Base-by-base conservation (phyloP, 2,113 vertebrate species). In the Cervus canadensis region DNA sequence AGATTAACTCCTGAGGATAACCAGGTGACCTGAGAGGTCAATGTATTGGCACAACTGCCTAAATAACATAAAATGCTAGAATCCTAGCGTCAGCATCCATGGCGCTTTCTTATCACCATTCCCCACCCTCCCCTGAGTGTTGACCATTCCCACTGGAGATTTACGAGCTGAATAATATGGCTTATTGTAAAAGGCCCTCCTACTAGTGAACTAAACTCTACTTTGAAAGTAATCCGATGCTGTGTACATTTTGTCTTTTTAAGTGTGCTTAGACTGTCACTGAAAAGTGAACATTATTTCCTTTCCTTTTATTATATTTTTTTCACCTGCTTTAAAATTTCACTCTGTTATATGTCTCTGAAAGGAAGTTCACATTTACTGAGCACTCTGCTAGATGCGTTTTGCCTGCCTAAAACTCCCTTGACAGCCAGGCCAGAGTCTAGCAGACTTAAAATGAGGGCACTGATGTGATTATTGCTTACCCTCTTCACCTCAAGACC, bases 281-380 rank as follows among this genome's bases (percentile, higher is more conserved):
- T 91, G 33, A 40, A 89, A 79, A 83, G 40, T 52, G 4, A 6
- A 64, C 14, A 85, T 60, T 87, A 60, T 91, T 98, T 94, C 96
- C 23, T 40, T 33, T 54, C 19, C 25, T 81, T 36, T 14, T 71
- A 95, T 14, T 62, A 87, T 30, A 40, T 91, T 62, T 82, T 92
- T 96, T 87, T 74, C 67, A 16, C 74, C 11, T 89, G 10, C 17
- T 92, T 94, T 91, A 91, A 48, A 10, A 89, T 85, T 93, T 96
- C 74, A 89, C 25, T 7, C 52, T 52, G 83, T 85, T 93, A 12
- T 45, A 25, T 83, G 45, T 93, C 50, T 90, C n/a, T 62, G 60
- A 26, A 84, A 89, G 95, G 11, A 89, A 54, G n/a, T 87, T 67
- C 97, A 81, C 48, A 92, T 91, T 87, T 88, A 89, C n/a, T 48